phyloP scores from a whole-genome alignment of 1,140 invertebrate genomes.

The Drosophila dunni region DNA sequence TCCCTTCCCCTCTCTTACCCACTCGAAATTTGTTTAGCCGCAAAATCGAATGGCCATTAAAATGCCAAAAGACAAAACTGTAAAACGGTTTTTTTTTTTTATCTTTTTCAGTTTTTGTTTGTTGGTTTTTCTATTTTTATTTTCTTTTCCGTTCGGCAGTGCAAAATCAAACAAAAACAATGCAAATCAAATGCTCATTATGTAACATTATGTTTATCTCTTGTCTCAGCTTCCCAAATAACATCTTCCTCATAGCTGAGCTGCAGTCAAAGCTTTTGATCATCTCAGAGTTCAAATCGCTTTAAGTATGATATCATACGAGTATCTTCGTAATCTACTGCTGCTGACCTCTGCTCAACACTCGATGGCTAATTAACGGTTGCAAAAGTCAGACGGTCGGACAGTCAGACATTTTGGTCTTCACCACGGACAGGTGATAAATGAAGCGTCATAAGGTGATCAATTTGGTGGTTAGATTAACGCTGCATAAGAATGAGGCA shows the following conservation, averaged over 20 bases:
- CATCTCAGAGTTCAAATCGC: slow-evolving; percentile 2
- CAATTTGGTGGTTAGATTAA: slow-evolving; percentile 10
- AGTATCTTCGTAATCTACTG: neutral
- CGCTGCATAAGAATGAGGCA: slow-evolving; percentile 1
- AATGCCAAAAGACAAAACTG: slow-evolving; percentile 49
- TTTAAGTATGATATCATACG: slow-evolving; percentile 9
- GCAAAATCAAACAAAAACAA: slow-evolving; percentile 17
- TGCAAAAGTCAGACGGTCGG: neutral
- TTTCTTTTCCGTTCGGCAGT: slow-evolving; percentile 32
- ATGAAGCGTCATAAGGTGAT: slow-evolving; percentile 12
- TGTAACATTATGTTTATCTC: slow-evolving; percentile 6
- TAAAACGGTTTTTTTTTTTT: slow-evolving; percentile 23
- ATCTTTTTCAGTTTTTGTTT: neutral
- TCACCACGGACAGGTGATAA: slow-evolving; percentile 12
- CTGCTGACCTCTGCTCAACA: slow-evolving; percentile 30
- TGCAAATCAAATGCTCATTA: slow-evolving; percentile 15
- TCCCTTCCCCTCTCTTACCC: neutral
- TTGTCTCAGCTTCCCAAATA: neutral
- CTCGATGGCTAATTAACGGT: slow-evolving; percentile 33
- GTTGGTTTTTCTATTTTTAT: neutral
- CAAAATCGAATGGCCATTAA: slow-evolving; percentile 35
- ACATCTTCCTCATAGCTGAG: slow-evolving; percentile 1
- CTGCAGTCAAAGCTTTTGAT: neutral
- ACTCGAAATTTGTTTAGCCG: slow-evolving; percentile 35
- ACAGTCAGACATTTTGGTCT: slow-evolving; percentile 10